These are phyloP conservation scores for Spongia lamella DNA, from an alignment of 37 sponge, comb jelly and placozoan species.

Conservation along the genomic window DNA sequence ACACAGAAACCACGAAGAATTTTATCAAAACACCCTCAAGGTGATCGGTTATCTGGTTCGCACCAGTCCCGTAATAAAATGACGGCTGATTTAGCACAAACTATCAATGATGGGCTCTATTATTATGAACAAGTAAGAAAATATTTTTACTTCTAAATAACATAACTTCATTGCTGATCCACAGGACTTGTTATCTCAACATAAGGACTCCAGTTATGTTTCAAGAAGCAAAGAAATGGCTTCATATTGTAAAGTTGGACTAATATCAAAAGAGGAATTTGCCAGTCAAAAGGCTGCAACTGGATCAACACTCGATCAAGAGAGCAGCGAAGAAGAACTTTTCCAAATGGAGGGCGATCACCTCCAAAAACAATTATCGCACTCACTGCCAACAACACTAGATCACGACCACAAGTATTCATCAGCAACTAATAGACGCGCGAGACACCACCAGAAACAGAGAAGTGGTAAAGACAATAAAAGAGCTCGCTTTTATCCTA, in stretches of 20 bases:
- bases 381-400: too few species aligned
- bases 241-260: constrained; percentile 48
- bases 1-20: constrained; percentile 59
- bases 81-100: constrained; percentile 73
- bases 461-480: too few species aligned
- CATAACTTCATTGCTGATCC: background rate
- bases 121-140: constrained; percentile 80
- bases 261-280: constrained; percentile 77
- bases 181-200: background rate
- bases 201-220: background rate
- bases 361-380: too few species aligned
- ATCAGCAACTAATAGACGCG: too few species aligned
- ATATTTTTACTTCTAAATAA: too few species aligned
- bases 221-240: constrained; percentile 5
- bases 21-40: constrained; percentile 48
- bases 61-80: constrained; percentile 52
- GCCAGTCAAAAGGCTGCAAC: constrained; percentile 54
- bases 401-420: too few species aligned
- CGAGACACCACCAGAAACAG: too few species aligned
- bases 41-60: constrained; percentile 68
- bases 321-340: constrained; percentile 23
- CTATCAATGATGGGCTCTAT: constrained; percentile 96
- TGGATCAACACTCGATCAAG: background rate
- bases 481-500: constrained; percentile 76
- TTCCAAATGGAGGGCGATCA: constrained; percentile 34